Conservation (phyloP, 1,140 invertebrate genomes). For the Monomorium pharaonis region DNA sequence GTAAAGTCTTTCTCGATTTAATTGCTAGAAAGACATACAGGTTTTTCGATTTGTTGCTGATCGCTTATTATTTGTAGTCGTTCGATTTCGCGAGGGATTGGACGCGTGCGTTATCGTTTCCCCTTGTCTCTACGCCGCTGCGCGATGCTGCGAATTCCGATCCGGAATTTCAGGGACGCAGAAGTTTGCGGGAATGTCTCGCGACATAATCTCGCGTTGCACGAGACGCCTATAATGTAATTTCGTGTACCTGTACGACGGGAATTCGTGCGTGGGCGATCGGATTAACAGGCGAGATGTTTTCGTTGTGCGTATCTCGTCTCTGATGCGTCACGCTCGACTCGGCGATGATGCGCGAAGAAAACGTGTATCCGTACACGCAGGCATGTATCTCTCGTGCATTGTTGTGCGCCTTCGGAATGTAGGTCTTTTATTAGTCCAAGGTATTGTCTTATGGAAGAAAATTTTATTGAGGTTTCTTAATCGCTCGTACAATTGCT, state of each 20-base stretch:
- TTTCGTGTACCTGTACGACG: conserved; percentile 19
- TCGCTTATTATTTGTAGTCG: conserved; percentile 2
- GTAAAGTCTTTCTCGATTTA: too few species aligned
- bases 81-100: conserved; percentile 20
- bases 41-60: too few species aligned
- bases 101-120: conserved; percentile 1
- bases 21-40: too few species aligned
- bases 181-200: conserved; percentile 63
- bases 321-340: conserved; percentile 17
- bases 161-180: conserved; percentile 65
- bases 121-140: conserved; percentile 55
- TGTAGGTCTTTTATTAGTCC: neutral
- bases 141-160: conserved; percentile 59
- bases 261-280: conserved; percentile 55
- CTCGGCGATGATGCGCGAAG: neutral
- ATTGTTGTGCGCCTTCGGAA: neutral
- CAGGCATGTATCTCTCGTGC: neutral
- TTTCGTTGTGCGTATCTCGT: conserved; percentile 49
- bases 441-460: neutral
- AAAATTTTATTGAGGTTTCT: neutral
- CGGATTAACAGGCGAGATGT: conserved; percentile 63
- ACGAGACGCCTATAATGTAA: conserved; percentile 62
- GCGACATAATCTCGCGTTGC: conserved; percentile 61
- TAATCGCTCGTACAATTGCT: neutral
- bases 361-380: neutral